Conservation (phyloP, 2,888 invertebrate species). For the Hipparchia sbordonii region DNA sequence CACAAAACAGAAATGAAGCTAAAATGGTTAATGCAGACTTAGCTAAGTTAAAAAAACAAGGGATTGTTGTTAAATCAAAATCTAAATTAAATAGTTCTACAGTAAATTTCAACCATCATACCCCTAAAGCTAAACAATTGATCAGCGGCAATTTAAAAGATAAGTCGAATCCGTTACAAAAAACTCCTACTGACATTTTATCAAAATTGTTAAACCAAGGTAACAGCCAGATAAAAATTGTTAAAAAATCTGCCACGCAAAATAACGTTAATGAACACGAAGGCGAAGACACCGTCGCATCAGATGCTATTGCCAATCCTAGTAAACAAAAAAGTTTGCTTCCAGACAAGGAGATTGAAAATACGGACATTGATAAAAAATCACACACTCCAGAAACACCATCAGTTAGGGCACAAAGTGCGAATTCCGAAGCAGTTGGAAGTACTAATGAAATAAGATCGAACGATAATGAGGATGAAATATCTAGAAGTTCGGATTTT, state of each 20-base stretch:
- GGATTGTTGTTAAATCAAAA: constrained; percentile 70
- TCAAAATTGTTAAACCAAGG: constrained; percentile 69
- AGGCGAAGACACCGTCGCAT: constrained; percentile 18
- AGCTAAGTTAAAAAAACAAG: constrained; percentile 70
- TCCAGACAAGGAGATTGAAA: background rate
- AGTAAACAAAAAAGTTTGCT: constrained; percentile 5
- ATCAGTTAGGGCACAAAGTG: background rate
- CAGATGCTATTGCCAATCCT: constrained; percentile 25
- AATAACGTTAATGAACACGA: constrained; percentile 37
- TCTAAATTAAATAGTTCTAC: constrained; percentile 37
- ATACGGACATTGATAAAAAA: background rate
- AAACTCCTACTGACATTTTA: constrained; percentile 60
- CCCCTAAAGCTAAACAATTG: constrained; percentile 25
- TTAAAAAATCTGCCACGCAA: constrained; percentile 55
- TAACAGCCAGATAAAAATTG: constrained; percentile 72
- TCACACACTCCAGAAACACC: background rate
- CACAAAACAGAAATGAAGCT: constrained; percentile 45
- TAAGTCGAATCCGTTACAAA: constrained; percentile 26
- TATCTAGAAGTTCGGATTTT: background rate
- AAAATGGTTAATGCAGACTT: constrained; percentile 57
- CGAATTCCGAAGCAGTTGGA: background rate
- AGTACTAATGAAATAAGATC: background rate
- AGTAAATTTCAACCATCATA: constrained; percentile 19
- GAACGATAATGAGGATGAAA: background rate
- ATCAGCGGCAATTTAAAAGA: constrained; percentile 23